A percentile compares a stretch with the other conserved stretches of the same genome.
Conservation (phyloP, 1,140 invertebrate species). For the Trichonephila clavata region DNA sequence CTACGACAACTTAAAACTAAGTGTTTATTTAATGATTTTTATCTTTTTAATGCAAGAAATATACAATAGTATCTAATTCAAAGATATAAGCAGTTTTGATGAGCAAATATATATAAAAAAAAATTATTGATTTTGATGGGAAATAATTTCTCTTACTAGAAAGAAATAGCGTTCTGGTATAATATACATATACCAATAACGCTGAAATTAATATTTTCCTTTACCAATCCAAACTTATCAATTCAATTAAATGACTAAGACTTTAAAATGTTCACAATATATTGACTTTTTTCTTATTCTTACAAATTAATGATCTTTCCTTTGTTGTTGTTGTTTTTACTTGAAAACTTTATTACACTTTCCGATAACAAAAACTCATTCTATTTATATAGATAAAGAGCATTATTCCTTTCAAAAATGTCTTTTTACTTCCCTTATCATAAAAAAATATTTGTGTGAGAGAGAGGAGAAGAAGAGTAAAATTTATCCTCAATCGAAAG, state of each 20-base stretch:
- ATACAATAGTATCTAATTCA: too few species aligned
- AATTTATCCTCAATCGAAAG: neutral
- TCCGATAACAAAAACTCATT: neutral
- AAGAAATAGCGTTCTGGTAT: too few species aligned
- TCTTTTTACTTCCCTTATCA: neutral
- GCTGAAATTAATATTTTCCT: too few species aligned
- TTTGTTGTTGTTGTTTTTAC: neutral
- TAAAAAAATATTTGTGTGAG: neutral
- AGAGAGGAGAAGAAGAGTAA: neutral
- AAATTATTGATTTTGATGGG: too few species aligned
- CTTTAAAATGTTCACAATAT: neutral
- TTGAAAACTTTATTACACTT: neutral
- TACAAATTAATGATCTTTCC: neutral
- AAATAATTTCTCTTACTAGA: too few species aligned
- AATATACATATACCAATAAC: too few species aligned
- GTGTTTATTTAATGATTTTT: too few species aligned
- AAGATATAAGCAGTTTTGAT: too few species aligned
- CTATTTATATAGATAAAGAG: neutral
- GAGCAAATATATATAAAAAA: too few species aligned
- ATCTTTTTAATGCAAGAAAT: too few species aligned
- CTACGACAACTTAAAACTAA: too few species aligned
- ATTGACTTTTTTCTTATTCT: neutral
- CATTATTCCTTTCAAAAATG: neutral
- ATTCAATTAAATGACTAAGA: neutral
- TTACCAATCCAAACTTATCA: neutral